Evolutionary conservation across 1,140 invertebrate genomes (phyloP).

Genomic region (Agrypnia vestita): DNA sequence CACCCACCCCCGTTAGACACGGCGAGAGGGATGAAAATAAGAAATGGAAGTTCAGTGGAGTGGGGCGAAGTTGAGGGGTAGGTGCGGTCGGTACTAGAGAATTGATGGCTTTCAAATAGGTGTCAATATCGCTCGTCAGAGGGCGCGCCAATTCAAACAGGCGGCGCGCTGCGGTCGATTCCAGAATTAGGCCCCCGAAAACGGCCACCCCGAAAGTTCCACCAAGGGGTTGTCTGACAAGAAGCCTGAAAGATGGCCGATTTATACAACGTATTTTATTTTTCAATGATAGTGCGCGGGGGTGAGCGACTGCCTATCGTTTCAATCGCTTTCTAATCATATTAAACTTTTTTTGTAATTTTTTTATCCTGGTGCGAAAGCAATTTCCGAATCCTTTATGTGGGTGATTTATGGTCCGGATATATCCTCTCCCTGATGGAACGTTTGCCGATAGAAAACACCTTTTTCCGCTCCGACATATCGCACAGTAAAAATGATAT

Average conservation of each 20-base stretch:
- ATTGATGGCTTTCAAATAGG: conserved; percentile 34
- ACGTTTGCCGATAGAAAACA: no score
- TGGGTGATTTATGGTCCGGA: no score
- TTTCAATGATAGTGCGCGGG: background rate
- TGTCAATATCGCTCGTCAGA: conserved; percentile 24
- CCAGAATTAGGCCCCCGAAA: conserved; percentile 2
- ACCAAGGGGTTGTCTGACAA: background rate
- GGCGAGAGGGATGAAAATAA: conserved; percentile 25
- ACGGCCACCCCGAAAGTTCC: background rate
- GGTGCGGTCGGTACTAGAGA: conserved; percentile 3
- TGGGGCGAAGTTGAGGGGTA: conserved; percentile 1
- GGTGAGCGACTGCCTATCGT: background rate
- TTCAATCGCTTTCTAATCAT: no score
- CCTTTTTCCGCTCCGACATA: no score
- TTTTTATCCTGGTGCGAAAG: no score
- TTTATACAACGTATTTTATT: background rate
- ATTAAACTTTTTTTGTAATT: no score
- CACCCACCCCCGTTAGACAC: background rate
- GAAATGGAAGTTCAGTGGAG: conserved; percentile 12
- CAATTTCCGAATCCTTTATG: no score
- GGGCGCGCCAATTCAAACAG: conserved; percentile 28
- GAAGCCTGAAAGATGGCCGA: background rate
- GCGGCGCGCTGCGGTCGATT: conserved; percentile 26
- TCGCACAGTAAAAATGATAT: no score
- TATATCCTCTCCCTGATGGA: no score